These are phyloP conservation scores for Pionites leucogaster DNA, from an alignment of 2,113 vertebrate species.

Conservation along the genomic window DNA sequence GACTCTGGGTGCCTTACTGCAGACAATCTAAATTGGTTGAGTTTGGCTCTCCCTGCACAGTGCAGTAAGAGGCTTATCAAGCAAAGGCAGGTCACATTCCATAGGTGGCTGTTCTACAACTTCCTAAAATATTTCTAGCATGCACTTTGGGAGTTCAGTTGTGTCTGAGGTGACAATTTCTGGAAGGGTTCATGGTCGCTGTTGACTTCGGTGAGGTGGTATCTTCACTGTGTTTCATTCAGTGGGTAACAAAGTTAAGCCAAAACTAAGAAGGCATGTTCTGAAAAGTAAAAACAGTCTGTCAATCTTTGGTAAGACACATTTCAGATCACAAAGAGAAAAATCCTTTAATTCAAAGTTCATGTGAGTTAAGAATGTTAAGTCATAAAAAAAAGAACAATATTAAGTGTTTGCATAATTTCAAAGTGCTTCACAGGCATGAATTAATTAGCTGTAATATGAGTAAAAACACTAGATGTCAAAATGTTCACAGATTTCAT, in stretches of 20 bases:
- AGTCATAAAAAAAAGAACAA: not conserved
- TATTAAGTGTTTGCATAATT: not conserved
- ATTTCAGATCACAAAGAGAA: not conserved
- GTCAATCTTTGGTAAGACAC: not conserved
- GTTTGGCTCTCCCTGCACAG: fast-evolving
- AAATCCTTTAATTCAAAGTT: not conserved
- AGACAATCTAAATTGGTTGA: not conserved
- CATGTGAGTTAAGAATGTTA: not conserved
- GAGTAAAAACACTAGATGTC: not conserved
- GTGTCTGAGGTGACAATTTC: not conserved
- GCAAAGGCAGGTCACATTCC: not conserved
- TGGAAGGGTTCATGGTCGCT: not conserved
- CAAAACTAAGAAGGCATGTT: not conserved
- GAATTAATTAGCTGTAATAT: not conserved
- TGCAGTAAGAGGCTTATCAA: not conserved
- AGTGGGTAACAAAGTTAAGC: not conserved
- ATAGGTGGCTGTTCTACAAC: not conserved
- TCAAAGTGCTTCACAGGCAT: not conserved
- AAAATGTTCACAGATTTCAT: not conserved
- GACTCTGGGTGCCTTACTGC: not conserved
- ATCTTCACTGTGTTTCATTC: not conserved
- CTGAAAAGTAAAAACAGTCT: not conserved
- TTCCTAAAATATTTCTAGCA: not conserved
- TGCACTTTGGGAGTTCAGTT: not conserved
- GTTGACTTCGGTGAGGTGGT: not conserved